Evolutionary conservation across 2,797 vertebrate species (phyloP), one percentile per base, ranked within the genome.

Genomic region (Rhynchonycteris naso): DNA sequence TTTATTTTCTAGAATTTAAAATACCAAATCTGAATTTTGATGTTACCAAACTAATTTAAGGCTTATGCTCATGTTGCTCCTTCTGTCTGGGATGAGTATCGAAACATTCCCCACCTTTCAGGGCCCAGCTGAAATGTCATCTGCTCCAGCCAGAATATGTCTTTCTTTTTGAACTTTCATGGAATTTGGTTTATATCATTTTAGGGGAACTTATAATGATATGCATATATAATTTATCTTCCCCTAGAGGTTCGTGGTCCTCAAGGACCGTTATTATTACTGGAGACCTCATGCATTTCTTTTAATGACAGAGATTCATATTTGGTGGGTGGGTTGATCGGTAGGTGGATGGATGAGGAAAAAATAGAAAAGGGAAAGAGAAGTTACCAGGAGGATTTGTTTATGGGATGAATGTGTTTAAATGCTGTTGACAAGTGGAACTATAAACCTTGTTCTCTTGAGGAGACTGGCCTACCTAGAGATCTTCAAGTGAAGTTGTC

Each of bases 311-410:
- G n/a, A 94, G 50, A 66, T 82, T 82, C 10, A 68, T 92, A 43
- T 80, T 59, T 82, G 28, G 75, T 93, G 68, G 52, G 16, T 82
- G 38, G 19, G 14, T 71, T 21, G 3, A 26, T 83, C 12, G 52
- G 43, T 59, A 74, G 59, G 71, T 76, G 13, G 33, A 21, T 78
- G 22, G 7, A 24, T 43, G 8, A 18, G 30, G 33, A 21, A 10
- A 58, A 72, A 26, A 47, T 52, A 69, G 35, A 71, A 43, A 80
- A 88, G 30, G 2, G 26, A 38, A 82, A 63, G 43, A 93, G 15
- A 87, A 93, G 82, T 94, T 86, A 63, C 18, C 50, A 72, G 66
- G 72, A 94, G 9, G 3, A 22, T 93, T 88, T 91, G 14, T 71
- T 83, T 91, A 26, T 69, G 43, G 75, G 30, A 65, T 30, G 12